These are phyloP conservation scores for Hyperoplus immaculatus DNA, from an alignment of 2,797 vertebrate genomes.

Conservation along the genomic window DNA sequence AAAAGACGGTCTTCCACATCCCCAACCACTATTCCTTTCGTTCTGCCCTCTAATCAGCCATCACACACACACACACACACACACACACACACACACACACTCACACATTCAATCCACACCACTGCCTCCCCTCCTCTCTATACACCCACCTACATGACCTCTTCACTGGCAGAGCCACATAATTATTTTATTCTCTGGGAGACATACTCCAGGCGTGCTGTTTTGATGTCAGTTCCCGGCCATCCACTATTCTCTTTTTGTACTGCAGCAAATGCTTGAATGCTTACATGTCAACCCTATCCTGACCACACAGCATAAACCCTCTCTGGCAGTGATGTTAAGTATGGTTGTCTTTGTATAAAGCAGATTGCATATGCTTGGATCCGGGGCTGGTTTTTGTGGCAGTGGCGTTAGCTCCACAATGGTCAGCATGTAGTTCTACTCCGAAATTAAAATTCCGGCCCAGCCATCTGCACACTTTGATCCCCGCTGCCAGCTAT, in stretches of 20 bases:
- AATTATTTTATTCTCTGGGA: constrained; percentile 79
- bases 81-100: constrained; percentile 28
- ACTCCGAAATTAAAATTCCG: constrained; percentile 53
- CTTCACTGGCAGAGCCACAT: constrained; percentile 57
- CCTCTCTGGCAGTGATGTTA: constrained; percentile 27
- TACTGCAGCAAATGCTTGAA: constrained; percentile 34
- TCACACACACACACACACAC: constrained; percentile 57
- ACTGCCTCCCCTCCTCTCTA: background rate
- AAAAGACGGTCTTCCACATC: constrained; percentile 21
- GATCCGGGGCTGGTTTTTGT: constrained; percentile 25
- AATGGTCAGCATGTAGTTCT: constrained; percentile 59
- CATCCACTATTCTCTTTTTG: constrained; percentile 20
- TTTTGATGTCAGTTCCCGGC: constrained; percentile 69
- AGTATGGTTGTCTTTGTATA: constrained; percentile 34
- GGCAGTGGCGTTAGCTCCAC: constrained; percentile 37
- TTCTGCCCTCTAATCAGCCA: constrained; percentile 69
- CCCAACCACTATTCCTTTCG: constrained; percentile 11
- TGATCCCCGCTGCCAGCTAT: constrained; percentile 61
- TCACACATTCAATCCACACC: constrained; percentile 4
- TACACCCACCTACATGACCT: constrained; percentile 59
- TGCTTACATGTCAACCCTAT: constrained; percentile 14
- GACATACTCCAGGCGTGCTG: constrained; percentile 42
- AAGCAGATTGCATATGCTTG: constrained; percentile 52
- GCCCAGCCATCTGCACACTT: constrained; percentile 70
- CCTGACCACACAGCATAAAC: constrained; percentile 33